phyloP scores from a whole-genome alignment of 64 coral and sea anemone species.

The Montipora foliosa region DNA sequence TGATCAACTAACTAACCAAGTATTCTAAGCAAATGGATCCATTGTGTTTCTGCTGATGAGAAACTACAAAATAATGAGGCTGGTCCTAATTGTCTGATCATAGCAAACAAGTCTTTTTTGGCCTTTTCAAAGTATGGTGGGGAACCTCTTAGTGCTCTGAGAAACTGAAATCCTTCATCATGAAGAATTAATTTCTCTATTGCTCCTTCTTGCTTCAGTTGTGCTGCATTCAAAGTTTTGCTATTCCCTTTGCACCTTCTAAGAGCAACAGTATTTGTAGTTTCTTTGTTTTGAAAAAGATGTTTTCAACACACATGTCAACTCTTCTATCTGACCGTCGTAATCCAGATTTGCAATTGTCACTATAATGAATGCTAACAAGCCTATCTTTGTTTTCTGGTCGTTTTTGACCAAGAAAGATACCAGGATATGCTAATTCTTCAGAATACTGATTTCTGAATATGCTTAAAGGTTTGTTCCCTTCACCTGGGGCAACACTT shows the following conservation, averaged over 20 bases:
- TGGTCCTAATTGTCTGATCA: conserved; percentile 82
- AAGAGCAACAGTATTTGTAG: conserved; percentile 14
- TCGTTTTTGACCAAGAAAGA: background rate
- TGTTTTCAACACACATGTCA: conserved; percentile 35
- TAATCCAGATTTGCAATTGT: conserved; percentile 33
- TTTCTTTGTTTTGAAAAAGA: conserved; percentile 38
- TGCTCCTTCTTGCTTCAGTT: conserved; percentile 32
- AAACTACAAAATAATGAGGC: conserved; percentile 65
- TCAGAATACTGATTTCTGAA: background rate
- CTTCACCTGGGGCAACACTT: too few species aligned
- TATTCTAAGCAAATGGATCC: conserved; percentile 28
- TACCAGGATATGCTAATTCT: background rate
- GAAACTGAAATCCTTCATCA: conserved; percentile 15
- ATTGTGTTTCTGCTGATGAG: conserved; percentile 84
- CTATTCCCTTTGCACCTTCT: conserved; percentile 50
- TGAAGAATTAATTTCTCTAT: conserved; percentile 29
- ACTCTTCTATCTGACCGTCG: conserved; percentile 25
- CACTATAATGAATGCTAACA: conserved; percentile 18
- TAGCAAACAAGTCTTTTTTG: conserved; percentile 85
- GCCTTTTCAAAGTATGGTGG: background rate
- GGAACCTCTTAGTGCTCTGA: background rate
- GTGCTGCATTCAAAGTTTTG: conserved; percentile 13
- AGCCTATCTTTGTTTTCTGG: background rate
- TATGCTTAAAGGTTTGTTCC: too few species aligned
- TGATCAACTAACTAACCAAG: conserved; percentile 4